Evolutionary conservation across 2,113 vertebrate species (phyloP), one percentile per base, ranked within the genome.

Genomic region (Leucopsar rothschildi): DNA sequence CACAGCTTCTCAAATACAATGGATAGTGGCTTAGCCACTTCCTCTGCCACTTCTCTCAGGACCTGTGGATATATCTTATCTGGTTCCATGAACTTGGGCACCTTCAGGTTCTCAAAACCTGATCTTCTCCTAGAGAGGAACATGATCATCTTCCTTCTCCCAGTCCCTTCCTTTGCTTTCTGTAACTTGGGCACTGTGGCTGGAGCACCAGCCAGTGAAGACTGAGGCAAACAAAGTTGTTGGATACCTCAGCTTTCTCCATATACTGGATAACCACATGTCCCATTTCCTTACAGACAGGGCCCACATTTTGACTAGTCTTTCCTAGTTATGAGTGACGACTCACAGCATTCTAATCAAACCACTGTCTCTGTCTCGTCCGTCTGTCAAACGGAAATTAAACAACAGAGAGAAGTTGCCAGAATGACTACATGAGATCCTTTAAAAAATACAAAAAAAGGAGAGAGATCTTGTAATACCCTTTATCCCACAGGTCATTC

Each of bases 281-380:
- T 15, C 20, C 57, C 35, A 56, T 56, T 71, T 56, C 29, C 14
- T 64, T 64, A n/a, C 13, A 71, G 35, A 40, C n/a, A 79, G 57
- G 35, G 11, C 8, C 13, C 49, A 56, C 16, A 79, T 29, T 47
- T 87, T 63, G 65, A 44, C 24, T 56, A 79, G 20, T 47, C 29
- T 40, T 79, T 33, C 19, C 40, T 59, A 56, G 49, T 49, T 56
- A 49, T 71, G 79, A 96, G 29, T 81, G 77, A 91, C 69, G 81
- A 86, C 65, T 96, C 72, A 82, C 12, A 39, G 93, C 69, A 77
- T 93, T 86, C 65, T 80, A 93, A 92, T 86, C 83, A 96, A 96
- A 95, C 24, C 61, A 91, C 57, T 86, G 27, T 83, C 78, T 88
- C 69, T 86, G 27, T 83, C 78, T 88, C 69, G 65, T 86, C 86